These are phyloP conservation scores for Acyrthosiphon pisum DNA, from an alignment of 1,140 invertebrate genomes.

Conservation along the genomic window DNA sequence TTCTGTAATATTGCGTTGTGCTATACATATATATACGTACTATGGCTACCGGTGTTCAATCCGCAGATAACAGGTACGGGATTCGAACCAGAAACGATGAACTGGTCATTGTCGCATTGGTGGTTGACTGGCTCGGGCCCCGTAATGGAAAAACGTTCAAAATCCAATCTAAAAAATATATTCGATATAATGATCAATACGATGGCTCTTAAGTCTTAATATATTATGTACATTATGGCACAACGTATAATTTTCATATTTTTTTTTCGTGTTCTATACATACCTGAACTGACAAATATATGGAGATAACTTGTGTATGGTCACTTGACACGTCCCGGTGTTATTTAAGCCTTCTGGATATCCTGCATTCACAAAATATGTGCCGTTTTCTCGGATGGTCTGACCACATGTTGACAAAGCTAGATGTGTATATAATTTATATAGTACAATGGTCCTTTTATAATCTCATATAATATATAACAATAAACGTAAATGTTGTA, in stretches of 20 bases:
- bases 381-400: constrained; percentile 78
- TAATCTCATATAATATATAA: background rate
- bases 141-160: constrained; percentile 75
- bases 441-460: background rate
- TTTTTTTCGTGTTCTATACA: constrained; percentile 61
- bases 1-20: background rate
- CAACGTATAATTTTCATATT: background rate
- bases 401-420: constrained; percentile 80
- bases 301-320: constrained; percentile 75
- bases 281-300: constrained; percentile 84
- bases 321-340: constrained; percentile 82
- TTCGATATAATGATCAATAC: background rate
- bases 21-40: constrained; percentile 67
- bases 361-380: constrained; percentile 82
- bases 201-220: background rate
- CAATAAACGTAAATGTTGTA: too few relatives aligned
- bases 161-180: constrained; percentile 72
- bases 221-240: background rate
- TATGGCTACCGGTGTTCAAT: constrained; percentile 81
- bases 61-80: constrained; percentile 83
- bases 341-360: constrained; percentile 78
- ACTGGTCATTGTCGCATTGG: constrained; percentile 82
- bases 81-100: constrained; percentile 82
- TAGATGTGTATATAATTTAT: constrained; percentile 62
- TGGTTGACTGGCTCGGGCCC: constrained; percentile 78